phyloP scores from a whole-genome alignment of 2,113 vertebrate species.

The Atherinomorus stipes region DNA sequence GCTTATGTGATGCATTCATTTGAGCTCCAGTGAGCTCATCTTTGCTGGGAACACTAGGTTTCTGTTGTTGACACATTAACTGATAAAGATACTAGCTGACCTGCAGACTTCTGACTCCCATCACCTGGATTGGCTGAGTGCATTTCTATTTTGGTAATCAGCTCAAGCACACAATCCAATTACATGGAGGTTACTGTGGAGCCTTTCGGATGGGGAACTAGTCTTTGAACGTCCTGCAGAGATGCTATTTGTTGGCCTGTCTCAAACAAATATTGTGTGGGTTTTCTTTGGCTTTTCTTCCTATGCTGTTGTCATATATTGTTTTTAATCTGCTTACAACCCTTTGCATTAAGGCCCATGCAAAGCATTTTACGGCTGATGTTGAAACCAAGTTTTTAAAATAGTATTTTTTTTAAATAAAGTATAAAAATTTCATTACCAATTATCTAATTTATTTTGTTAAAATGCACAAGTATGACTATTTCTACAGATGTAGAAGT shows the following conservation, averaged over 20 bases:
- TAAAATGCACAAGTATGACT: too few relatives aligned
- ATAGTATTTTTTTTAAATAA: too few relatives aligned
- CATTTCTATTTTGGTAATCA: constrained; percentile 72
- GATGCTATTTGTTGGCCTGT: constrained; percentile 11
- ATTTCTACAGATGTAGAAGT: too few relatives aligned
- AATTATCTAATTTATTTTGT: too few relatives aligned
- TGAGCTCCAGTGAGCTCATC: background rate
- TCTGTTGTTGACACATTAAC: constrained; percentile 31
- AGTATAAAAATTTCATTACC: too few relatives aligned
- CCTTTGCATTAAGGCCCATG: background rate
- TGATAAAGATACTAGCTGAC: constrained; percentile 42
- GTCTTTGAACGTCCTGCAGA: constrained; percentile 48
- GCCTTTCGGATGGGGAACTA: constrained; percentile 20
- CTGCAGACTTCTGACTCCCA: constrained; percentile 62
- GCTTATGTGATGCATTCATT: background rate
- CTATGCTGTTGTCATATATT: background rate
- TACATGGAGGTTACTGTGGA: constrained; percentile 62
- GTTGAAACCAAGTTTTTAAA: too few relatives aligned
- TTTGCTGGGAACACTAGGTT: constrained; percentile 3
- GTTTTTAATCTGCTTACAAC: background rate
- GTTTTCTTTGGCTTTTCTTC: background rate
- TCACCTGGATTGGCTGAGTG: constrained; percentile 62
- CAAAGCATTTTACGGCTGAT: too few relatives aligned
- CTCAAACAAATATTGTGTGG: constrained; percentile 1
- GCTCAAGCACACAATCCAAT: constrained; percentile 74